These are phyloP conservation scores for Sphaeridia pumilis DNA, from an alignment of 2,888 invertebrate species.

Conservation along the genomic window DNA sequence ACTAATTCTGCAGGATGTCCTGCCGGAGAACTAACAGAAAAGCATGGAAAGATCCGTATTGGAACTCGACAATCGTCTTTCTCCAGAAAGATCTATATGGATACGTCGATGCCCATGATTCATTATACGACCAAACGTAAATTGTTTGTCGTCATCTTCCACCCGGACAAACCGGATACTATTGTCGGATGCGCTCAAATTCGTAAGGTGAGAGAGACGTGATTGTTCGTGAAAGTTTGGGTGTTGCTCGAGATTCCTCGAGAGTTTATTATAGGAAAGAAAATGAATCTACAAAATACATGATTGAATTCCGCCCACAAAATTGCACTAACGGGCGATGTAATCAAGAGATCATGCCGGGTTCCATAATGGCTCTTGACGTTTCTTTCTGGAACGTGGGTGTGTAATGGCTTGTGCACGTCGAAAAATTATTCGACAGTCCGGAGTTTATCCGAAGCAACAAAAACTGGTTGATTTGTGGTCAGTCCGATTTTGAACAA, in stretches of 20 bases:
- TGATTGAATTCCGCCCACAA: background rate
- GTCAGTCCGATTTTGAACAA: no score
- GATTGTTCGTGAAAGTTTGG: no score
- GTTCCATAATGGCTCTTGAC: no score
- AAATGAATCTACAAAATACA: no score
- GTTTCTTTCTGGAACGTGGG: no score
- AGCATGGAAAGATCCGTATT: constrained; percentile 55
- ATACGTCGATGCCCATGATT: constrained; percentile 29
- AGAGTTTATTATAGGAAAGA: no score
- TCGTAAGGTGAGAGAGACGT: constrained; percentile 29
- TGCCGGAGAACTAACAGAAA: constrained; percentile 60
- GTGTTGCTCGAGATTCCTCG: no score
- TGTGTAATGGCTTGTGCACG: no score
- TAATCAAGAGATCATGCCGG: no score
- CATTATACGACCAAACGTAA: constrained; percentile 33
- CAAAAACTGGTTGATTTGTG: no score
- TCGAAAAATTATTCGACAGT: no score
- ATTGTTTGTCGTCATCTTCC: constrained; percentile 34
- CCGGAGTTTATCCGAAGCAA: no score
- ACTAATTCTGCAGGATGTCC: constrained; percentile 38
- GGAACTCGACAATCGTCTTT: constrained; percentile 35
- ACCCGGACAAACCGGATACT: constrained; percentile 35
- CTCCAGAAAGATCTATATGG: constrained; percentile 37
- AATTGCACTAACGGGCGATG: background rate
- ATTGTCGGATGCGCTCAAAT: constrained; percentile 34